These are phyloP conservation scores for Drosophila watanabei DNA, from an alignment of 1,140 invertebrate genomes.

Conservation along the genomic window DNA sequence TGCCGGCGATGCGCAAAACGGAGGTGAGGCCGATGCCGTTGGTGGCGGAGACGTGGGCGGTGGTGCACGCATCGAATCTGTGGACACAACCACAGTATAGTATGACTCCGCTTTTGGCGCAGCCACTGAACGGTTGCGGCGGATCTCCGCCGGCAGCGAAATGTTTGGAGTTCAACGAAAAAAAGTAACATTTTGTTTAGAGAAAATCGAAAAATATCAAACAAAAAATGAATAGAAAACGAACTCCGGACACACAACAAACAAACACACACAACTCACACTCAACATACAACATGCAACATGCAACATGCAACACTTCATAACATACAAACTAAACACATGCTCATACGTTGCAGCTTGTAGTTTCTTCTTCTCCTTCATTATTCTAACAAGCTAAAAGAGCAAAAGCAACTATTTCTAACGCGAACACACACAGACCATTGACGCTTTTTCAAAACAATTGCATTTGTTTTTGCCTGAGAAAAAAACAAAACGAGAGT, in stretches of 20 bases:
- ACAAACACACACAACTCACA: constrained; percentile 44
- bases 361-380: constrained; percentile 77
- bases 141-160: constrained; percentile 69
- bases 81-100: constrained; percentile 85
- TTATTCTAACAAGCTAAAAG: constrained; percentile 57
- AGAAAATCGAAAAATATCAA: constrained; percentile 66
- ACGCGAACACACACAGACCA: constrained; percentile 36
- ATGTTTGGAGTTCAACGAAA: constrained; percentile 78
- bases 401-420: constrained; percentile 58
- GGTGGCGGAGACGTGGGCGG: constrained; percentile 56
- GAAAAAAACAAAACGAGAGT: constrained; percentile 54
- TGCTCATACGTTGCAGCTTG: constrained; percentile 66
- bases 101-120: constrained; percentile 69
- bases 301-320: constrained; percentile 12
- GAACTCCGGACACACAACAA: constrained; percentile 60
- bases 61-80: constrained; percentile 79
- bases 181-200: constrained; percentile 82
- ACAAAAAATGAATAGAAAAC: constrained; percentile 54
- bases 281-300: constrained; percentile 21
- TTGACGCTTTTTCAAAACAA: constrained; percentile 81
- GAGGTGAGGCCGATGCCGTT: constrained; percentile 28
- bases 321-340: constrained; percentile 36
- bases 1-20: constrained; percentile 58
- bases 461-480: constrained; percentile 79
- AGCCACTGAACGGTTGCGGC: constrained; percentile 78